Evolutionary conservation across 2,113 vertebrate species (phyloP).

Genomic region (Chamaea fasciata): DNA sequence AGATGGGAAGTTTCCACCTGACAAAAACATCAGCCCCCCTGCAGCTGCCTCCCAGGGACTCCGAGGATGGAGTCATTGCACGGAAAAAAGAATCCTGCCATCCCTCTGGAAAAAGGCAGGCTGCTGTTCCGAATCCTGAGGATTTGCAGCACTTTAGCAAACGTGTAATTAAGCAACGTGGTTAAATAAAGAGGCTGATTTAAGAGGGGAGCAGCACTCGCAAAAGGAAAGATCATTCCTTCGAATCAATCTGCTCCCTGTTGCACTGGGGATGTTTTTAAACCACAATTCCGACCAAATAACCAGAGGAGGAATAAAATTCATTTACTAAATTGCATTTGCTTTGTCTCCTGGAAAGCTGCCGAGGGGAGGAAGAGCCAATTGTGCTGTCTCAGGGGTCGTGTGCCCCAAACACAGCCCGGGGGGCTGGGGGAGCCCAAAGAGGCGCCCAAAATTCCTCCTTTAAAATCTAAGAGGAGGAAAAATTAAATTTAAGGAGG

Average conservation of each 20-base stretch:
- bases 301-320: background rate
- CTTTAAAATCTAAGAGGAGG: background rate
- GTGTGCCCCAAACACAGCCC: fast-evolving
- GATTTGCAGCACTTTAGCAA: background rate
- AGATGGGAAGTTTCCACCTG: background rate
- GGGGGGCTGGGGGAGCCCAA: background rate
- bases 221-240: background rate
- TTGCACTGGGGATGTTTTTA: background rate
- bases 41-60: background rate
- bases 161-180: background rate
- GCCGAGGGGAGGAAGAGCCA: background rate
- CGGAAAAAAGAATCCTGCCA: background rate
- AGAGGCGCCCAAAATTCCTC: fast-evolving
- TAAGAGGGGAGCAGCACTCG: background rate
- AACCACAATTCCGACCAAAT: background rate
- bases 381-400: fast-evolving
- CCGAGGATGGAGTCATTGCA: background rate
- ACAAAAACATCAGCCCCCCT: background rate
- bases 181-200: background rate
- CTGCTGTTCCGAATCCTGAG: background rate
- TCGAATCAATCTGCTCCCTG: background rate
- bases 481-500: background rate
- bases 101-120: background rate
- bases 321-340: background rate
- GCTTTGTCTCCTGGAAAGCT: background rate